Evolutionary conservation across 1,140 invertebrate species (phyloP), one percentile per base, ranked within the genome.

Genomic region (Dendrolimus kikuchii): DNA sequence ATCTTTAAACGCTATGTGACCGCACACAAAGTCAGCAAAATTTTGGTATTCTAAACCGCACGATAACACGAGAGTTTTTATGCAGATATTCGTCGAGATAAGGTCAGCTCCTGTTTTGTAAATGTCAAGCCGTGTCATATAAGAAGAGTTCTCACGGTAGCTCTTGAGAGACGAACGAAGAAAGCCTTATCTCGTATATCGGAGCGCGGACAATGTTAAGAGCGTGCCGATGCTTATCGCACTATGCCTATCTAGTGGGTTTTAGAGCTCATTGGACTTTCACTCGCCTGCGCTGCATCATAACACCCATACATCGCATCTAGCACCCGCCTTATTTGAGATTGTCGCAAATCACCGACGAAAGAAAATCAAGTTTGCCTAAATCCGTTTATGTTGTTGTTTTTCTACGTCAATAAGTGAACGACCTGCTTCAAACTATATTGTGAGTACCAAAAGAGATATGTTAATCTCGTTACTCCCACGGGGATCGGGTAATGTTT

Each of bases 151-250:
- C 74, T 74, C 74, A 80, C 79, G 76, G 79, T 74, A 79, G 79
- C 77, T 72, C 66, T 68, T 55, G 49, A 67, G 62, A 73, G 71
- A 74, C 58, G 74, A 76, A 57, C 57, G 59, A 72, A 74, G 73
- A 80, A 80, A 77, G 77, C 74, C 66, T 79, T 84, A 81, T 81
- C 77, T 77, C 64, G 62, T 61, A 66, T 74, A 79, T 81, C 77
- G 71, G 62, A 73, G 66, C 67, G 68, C 71, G 66, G 78, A 83
- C 77, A 81, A 81, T 74, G 74, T 60, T 71, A 73, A 68, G 77
- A 81, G 77, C 76, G 68, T 77, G 77, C 69, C 67, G 72, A 72
- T 74, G 68, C 64, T 74, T 81, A 84, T 84, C 77, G 62, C 64
- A 64, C 56, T 57, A 53, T 65, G 59, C 64, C 62, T 71, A 81